Conservation (phyloP, 2,888 invertebrate species). For the Conomelus anceps region DNA sequence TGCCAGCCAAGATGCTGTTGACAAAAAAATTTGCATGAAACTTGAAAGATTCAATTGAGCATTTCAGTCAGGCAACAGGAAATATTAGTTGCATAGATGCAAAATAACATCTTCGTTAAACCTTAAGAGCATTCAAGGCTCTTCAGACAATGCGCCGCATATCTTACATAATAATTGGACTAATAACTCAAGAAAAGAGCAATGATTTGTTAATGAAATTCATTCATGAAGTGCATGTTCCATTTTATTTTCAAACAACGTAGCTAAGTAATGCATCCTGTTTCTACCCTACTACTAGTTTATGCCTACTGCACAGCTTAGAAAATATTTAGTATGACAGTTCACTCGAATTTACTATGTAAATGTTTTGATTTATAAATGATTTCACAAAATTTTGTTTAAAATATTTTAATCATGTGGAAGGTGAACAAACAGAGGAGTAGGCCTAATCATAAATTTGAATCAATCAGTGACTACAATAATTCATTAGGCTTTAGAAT, state of each 20-base stretch:
- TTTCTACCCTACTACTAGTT: neutral
- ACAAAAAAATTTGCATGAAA: neutral
- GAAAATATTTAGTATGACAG: too few relatives aligned
- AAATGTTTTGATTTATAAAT: too few relatives aligned
- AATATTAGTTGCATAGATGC: neutral
- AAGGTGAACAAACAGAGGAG: too few relatives aligned
- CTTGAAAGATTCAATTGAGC: neutral
- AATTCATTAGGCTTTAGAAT: too few relatives aligned
- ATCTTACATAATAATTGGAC: neutral
- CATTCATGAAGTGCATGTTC: neutral
- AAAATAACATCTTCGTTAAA: neutral
- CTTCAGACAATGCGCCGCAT: neutral
- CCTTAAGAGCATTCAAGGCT: neutral
- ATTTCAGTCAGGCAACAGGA: neutral
- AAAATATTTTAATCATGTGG: too few relatives aligned
- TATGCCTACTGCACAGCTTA: too few relatives aligned
- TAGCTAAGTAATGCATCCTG: neutral
- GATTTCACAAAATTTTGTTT: too few relatives aligned
- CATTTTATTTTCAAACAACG: neutral
- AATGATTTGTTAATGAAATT: neutral
- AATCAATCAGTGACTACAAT: too few relatives aligned
- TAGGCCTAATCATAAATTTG: too few relatives aligned
- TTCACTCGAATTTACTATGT: too few relatives aligned
- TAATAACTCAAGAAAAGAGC: neutral
- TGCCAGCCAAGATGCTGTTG: neutral